Evolutionary conservation across 2,888 invertebrate genomes (phyloP).

Genomic region (Eulithis prunata): DNA sequence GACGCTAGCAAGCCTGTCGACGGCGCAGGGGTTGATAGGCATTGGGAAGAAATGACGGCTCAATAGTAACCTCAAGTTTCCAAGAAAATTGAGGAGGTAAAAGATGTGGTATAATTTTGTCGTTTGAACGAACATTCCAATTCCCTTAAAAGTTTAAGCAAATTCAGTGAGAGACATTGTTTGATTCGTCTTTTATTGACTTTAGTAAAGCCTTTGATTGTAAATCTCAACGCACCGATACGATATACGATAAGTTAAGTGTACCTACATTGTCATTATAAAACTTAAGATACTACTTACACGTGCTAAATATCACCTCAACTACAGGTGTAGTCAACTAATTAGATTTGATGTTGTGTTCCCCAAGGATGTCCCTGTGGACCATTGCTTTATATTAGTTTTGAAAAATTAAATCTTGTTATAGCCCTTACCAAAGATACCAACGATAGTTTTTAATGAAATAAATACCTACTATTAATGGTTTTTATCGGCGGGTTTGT

Average conservation of each 20-base stretch:
- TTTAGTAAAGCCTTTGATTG: slow-evolving; percentile 15
- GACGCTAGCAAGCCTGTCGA: slow-evolving; percentile 67
- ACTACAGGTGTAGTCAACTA: too few species aligned
- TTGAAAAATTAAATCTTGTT: slow-evolving; percentile 7
- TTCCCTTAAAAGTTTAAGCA: not conserved
- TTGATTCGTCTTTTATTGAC: not conserved
- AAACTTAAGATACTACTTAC: too few species aligned
- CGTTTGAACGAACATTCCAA: slow-evolving; percentile 14
- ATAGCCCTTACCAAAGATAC: slow-evolving; percentile 22
- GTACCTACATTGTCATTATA: too few species aligned
- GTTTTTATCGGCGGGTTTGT: slow-evolving; percentile 1
- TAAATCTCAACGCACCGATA: not conserved
- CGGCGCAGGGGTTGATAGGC: slow-evolving; percentile 72
- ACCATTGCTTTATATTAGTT: slow-evolving; percentile 12
- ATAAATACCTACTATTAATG: not conserved
- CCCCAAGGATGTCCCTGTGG: slow-evolving; percentile 5
- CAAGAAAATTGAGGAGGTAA: slow-evolving; percentile 69
- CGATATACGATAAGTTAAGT: not conserved
- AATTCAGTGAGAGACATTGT: not conserved
- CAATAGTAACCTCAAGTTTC: slow-evolving; percentile 61
- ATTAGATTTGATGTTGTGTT: too few species aligned
- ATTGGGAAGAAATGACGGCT: slow-evolving; percentile 82
- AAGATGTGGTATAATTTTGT: slow-evolving; percentile 2
- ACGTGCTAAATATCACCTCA: too few species aligned
- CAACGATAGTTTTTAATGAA: slow-evolving; percentile 4